These are phyloP conservation scores for Aphelinus certus DNA, from an alignment of 1,140 invertebrate genomes.

Conservation along the genomic window DNA sequence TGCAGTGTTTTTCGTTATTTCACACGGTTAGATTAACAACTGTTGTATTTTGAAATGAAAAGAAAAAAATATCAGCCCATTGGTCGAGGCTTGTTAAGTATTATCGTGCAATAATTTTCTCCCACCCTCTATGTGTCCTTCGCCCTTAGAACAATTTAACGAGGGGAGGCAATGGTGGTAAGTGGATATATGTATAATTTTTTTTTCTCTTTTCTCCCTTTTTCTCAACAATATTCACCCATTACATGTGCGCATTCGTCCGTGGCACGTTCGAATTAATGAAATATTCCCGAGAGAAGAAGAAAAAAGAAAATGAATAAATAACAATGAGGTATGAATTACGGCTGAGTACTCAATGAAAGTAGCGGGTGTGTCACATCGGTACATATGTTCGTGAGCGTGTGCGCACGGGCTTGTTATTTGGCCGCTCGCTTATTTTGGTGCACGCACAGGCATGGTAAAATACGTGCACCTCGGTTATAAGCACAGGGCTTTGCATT, in stretches of 20 bases:
- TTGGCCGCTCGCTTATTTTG: conserved; percentile 30
- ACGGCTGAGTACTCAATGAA: conserved; percentile 13
- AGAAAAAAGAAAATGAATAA: not conserved
- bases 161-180: conserved; percentile 17
- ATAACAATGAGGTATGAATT: not conserved
- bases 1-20: conserved; percentile 38
- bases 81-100: not conserved
- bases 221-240: not conserved
- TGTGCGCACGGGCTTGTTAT: conserved; percentile 15
- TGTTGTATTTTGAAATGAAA: not conserved
- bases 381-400: not conserved
- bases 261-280: not conserved
- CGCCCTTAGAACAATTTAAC: conserved; percentile 3
- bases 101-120: conserved; percentile 5
- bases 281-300: not conserved
- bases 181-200: conserved; percentile 11
- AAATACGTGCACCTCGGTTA: conserved; percentile 28
- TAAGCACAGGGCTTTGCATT: conserved; percentile 20
- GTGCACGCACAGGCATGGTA: conserved; percentile 27
- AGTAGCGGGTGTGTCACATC: conserved; percentile 12
- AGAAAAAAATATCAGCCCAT: not conserved
- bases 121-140: conserved; percentile 20
- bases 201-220: not conserved
- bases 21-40: conserved; percentile 21
- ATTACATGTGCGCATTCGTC: not conserved